phyloP scores from a whole-genome alignment of 2,797 vertebrate genomes.

The Sitta carolinensis region DNA sequence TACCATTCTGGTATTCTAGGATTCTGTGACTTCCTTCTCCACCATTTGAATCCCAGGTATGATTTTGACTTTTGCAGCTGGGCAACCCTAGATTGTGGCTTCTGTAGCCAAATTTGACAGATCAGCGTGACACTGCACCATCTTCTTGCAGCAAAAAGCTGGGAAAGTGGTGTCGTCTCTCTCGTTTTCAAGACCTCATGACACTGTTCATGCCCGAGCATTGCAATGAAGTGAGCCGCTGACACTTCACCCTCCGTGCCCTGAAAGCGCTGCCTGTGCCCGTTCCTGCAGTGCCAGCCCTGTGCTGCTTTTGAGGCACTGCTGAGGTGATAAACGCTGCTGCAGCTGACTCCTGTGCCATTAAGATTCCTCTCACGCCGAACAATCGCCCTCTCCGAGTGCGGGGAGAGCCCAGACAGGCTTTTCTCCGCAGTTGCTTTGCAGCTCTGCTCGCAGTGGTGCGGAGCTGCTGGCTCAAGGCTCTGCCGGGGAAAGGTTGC shows the following conservation, averaged over 20 bases:
- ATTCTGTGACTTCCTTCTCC: not conserved
- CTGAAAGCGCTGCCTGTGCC: accelerated
- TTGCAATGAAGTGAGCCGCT: accelerated
- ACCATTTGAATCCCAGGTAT: not conserved
- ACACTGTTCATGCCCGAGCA: too few species aligned
- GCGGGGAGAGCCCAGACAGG: accelerated
- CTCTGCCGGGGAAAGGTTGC: not conserved
- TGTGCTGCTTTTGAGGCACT: not conserved
- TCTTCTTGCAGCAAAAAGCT: not conserved
- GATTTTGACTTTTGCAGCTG: not conserved
- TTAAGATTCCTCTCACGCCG: not conserved
- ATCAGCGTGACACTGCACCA: accelerated
- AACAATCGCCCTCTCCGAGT: accelerated
- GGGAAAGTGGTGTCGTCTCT: accelerated
- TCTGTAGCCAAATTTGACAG: not conserved
- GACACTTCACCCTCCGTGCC: not conserved
- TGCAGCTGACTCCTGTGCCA: accelerated
- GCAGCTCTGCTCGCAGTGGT: not conserved
- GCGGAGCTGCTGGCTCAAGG: not conserved
- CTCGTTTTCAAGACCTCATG: accelerated
- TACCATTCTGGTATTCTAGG: not conserved
- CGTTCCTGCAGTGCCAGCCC: not conserved
- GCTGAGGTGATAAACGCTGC: not conserved
- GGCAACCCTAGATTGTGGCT: not conserved
- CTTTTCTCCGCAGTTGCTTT: not conserved